Conservation (phyloP, 2,888 invertebrate species). For the Rosalia funebris region DNA sequence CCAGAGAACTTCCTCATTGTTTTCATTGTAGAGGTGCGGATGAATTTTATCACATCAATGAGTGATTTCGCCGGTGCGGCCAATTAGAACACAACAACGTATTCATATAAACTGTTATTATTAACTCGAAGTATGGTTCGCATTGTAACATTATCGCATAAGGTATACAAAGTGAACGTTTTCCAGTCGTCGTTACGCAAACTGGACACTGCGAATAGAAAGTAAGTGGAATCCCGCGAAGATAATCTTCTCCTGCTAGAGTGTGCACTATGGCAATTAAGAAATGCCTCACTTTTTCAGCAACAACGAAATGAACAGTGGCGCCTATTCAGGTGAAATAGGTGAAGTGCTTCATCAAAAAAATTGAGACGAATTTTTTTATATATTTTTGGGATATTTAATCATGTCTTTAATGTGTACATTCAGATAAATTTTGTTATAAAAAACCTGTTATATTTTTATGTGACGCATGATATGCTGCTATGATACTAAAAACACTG, state of each 20-base stretch:
- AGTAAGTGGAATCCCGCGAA: conserved; percentile 22
- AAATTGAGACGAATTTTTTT: too few species aligned
- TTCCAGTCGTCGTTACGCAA: conserved; percentile 11
- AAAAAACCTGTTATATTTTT: too few species aligned
- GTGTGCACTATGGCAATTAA: conserved; percentile 5
- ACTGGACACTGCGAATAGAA: conserved; percentile 14
- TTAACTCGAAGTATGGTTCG: not conserved
- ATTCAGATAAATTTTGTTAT: too few species aligned
- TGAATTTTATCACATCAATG: not conserved
- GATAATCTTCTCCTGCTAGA: conserved; percentile 6
- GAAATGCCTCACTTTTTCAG: conserved; percentile 17
- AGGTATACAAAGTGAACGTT: conserved; percentile 16
- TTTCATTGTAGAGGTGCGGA: not conserved
- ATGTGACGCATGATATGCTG: too few species aligned
- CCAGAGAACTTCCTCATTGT: conserved; percentile 4
- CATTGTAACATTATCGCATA: not conserved
- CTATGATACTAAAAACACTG: too few species aligned
- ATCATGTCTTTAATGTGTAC: too few species aligned
- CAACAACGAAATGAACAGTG: conserved; percentile 3
- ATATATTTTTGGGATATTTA: too few species aligned
- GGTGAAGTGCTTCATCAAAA: too few species aligned
- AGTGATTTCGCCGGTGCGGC: not conserved
- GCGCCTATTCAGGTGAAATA: too few species aligned
- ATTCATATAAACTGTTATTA: conserved; percentile 5
- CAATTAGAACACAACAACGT: conserved; percentile 4